Base-by-base conservation (phyloP, 2,888 invertebrate species). In the Diadegma fenestrale region DNA sequence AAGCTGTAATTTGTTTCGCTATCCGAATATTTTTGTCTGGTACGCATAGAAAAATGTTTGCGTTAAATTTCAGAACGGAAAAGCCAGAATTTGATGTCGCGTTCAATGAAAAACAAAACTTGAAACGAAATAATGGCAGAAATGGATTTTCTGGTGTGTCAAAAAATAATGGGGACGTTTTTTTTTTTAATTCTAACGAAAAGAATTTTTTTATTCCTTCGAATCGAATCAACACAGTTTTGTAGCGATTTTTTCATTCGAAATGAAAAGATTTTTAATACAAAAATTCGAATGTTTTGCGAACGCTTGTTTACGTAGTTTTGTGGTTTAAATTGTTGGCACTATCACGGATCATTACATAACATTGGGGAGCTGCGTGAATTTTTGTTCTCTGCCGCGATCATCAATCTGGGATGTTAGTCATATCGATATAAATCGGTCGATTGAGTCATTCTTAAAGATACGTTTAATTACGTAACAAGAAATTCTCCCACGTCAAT, bases 391-490 rank as follows among this genome's bases (percentile, higher is more conserved):
- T 45, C 64, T 54, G 79, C 63, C 45, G 78, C 76, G 82, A 79
- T 79, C 78, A 71, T 79, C 75, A 69, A 80, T 85, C 58, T 58
- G 30, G 37, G 76, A 58, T 37, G 71, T 85, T 75, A 85, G 79
- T 82, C 82, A 85, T 79, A 79, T 82, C 82, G 82, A 79, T 51
- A 14, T n/a, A 63, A 19, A 72, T 68, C 68, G 12, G 48, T 10
- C 45, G 76, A 30, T 79, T 82, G 85, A 85, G 58, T 79, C 85
- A 85, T 71, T 85, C 43, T 75, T 51, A 22, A 26, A 30, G 79
- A 85, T 80, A 80, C 48, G 30, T 26, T 26, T 43, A 45, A 72
- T 85, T 85, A 80, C 82, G 85, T 76, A 85, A 85, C 76, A 19
- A 10, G 8, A 37, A 37, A 58, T 71, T 82, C 73, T 54, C 43